These are phyloP conservation scores for Bembecia ichneumoniformis DNA, from an alignment of 2,888 invertebrate genomes.

Conservation along the genomic window DNA sequence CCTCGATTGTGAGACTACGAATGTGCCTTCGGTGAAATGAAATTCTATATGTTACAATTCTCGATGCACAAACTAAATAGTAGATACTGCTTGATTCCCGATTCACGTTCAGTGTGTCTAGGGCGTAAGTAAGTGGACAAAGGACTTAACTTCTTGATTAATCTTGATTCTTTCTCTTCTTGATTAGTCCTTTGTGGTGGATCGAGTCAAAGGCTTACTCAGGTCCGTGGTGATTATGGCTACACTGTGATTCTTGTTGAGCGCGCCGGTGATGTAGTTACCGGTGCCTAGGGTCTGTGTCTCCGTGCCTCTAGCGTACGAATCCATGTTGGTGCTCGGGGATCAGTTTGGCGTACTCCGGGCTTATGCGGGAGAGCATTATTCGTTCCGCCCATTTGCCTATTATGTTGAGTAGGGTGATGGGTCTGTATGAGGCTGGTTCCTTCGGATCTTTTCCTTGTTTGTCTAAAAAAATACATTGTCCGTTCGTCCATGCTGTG, in stretches of 20 bases:
- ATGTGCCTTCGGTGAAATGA: too few relatives aligned
- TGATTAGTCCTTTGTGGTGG: not conserved
- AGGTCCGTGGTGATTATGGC: not conserved
- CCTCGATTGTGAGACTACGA: too few relatives aligned
- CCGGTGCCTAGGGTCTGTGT: not conserved
- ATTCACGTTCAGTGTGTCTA: too few relatives aligned
- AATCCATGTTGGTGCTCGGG: not conserved
- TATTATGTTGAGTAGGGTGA: not conserved
- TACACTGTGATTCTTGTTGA: not conserved
- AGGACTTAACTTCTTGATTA: too few relatives aligned
- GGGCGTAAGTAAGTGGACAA: too few relatives aligned
- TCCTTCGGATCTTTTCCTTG: not conserved
- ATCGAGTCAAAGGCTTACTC: not conserved
- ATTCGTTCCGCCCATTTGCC: not conserved
- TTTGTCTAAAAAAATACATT: too few relatives aligned
- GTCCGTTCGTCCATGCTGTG: too few relatives aligned
- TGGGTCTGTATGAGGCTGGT: not conserved
- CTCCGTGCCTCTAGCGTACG: not conserved
- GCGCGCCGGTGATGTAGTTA: not conserved
- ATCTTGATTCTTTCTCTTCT: too few relatives aligned
- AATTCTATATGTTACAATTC: too few relatives aligned
- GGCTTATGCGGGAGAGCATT: not conserved
- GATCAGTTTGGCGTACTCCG: not conserved
- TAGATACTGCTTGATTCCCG: too few relatives aligned
- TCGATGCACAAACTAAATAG: too few relatives aligned